Conservation (phyloP, 2,113 vertebrate species). For the Sinocyclocheilus anshuiensis region DNA sequence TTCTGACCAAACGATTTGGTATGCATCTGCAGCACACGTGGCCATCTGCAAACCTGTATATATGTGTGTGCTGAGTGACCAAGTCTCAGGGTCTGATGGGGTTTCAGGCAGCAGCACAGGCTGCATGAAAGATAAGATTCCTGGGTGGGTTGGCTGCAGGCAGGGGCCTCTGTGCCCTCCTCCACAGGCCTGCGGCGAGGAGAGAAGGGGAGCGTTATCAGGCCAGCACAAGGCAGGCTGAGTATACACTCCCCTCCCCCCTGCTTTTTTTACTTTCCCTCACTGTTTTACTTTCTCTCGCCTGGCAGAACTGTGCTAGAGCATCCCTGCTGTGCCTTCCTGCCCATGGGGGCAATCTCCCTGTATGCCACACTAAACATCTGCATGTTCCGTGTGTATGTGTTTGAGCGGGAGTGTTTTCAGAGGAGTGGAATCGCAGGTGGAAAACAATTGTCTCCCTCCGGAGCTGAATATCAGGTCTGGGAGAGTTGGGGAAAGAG, state of each 20-base stretch:
- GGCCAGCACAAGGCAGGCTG: slow-evolving; percentile 72
- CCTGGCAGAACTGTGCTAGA: background rate
- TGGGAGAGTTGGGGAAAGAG: background rate
- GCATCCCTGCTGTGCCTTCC: background rate
- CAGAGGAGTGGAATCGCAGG: background rate
- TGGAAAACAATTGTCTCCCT: slow-evolving; percentile 26
- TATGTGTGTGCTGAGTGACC: slow-evolving; percentile 42
- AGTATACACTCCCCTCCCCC: slow-evolving; percentile 58
- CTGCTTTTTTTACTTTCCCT: slow-evolving; percentile 33
- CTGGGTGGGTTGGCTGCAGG: slow-evolving; percentile 75
- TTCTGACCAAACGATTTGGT: slow-evolving; percentile 38
- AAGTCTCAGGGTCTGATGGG: slow-evolving; percentile 51
- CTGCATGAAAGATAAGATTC: slow-evolving; percentile 80
- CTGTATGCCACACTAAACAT: slow-evolving; percentile 1
- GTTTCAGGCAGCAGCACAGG: slow-evolving; percentile 68
- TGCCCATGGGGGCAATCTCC: slow-evolving; percentile 43
- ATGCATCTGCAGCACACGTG: slow-evolving; percentile 28
- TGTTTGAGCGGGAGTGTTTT: slow-evolving; percentile 18
- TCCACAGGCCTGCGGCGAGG: slow-evolving; percentile 62
- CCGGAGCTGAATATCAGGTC: background rate
- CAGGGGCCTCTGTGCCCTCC: slow-evolving; percentile 41
- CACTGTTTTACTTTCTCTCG: slow-evolving; percentile 22
- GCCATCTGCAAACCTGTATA: slow-evolving; percentile 41
- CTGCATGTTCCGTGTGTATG: background rate
- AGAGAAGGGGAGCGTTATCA: slow-evolving; percentile 74